A percentile compares a stretch with the other conserved stretches of the same genome.
These are phyloP conservation scores for Drosophila equinoxialis DNA, from an alignment of 1,140 invertebrate species.

Conservation along the genomic window DNA sequence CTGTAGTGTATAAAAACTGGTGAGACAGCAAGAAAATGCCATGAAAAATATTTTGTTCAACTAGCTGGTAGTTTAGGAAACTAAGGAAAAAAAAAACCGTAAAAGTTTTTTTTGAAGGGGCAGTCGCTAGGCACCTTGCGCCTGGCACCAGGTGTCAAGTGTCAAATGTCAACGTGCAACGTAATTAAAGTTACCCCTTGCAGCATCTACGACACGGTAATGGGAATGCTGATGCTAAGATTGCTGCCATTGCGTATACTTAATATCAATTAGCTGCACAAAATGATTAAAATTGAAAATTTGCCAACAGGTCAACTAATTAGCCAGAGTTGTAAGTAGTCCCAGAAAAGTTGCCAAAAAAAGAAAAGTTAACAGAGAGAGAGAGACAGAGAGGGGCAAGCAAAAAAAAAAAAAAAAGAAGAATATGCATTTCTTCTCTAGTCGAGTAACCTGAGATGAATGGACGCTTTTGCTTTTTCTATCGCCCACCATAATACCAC, in stretches of 20 bases:
- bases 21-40: constrained; percentile 3
- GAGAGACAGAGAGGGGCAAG: too few relatives aligned
- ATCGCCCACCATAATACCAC: not conserved
- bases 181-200: constrained; percentile 56
- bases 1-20: constrained; percentile 1
- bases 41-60: not conserved
- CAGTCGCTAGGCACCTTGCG: constrained; percentile 21
- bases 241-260: constrained; percentile 44
- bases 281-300: constrained; percentile 47
- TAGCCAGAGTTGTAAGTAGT: constrained; percentile 27
- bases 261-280: constrained; percentile 55
- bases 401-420: too few relatives aligned
- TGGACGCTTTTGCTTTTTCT: constrained; percentile 13
- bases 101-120: not conserved
- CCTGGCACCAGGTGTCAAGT: constrained; percentile 29
- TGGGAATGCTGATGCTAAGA: not conserved
- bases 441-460: constrained; percentile 4
- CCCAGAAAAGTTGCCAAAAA: constrained; percentile 43
- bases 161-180: constrained; percentile 36
- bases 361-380: constrained; percentile 9
- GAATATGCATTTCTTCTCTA: constrained; percentile 21
- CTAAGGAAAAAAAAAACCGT: constrained; percentile 51
- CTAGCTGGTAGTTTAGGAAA: constrained; percentile 15
- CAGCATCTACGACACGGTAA: constrained; percentile 14
- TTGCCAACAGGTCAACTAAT: constrained; percentile 46